Evolutionary conservation across 1,140 invertebrate genomes (phyloP).

Genomic region (Anastrepha ludens): DNA sequence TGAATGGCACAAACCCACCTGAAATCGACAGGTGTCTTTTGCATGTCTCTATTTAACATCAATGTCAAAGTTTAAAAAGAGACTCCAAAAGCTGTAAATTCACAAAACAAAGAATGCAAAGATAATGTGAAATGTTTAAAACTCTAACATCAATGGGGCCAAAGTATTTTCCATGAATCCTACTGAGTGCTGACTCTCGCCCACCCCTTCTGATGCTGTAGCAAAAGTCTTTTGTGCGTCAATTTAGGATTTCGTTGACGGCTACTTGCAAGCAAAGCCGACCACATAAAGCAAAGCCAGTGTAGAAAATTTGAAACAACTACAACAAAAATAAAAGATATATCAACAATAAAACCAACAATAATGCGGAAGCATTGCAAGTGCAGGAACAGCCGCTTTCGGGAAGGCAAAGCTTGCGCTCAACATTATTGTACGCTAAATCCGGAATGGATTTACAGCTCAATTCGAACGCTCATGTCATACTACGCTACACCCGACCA

Average conservation of each 20-base stretch:
- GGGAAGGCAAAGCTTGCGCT: slow-evolving; percentile 12
- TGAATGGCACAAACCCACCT: neutral
- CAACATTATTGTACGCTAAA: slow-evolving; percentile 59
- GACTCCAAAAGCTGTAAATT: neutral
- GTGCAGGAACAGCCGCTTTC: neutral
- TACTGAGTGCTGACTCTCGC: too few species aligned
- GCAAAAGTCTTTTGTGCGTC: neutral
- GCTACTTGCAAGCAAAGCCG: neutral
- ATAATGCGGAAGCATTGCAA: slow-evolving; percentile 29
- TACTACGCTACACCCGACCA: neutral
- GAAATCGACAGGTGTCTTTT: slow-evolving; percentile 5
- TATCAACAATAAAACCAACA: neutral
- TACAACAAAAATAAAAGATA: slow-evolving; percentile 3
- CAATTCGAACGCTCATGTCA: slow-evolving; percentile 61
- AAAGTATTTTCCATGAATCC: neutral
- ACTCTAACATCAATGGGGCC: neutral
- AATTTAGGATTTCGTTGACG: slow-evolving; percentile 30
- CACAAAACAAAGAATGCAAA: neutral
- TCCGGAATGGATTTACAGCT: slow-evolving; percentile 73
- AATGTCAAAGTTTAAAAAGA: neutral
- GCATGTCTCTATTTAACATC: neutral
- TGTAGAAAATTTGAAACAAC: neutral
- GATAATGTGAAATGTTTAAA: neutral
- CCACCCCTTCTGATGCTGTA: neutral
- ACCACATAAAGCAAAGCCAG: slow-evolving; percentile 2